Conservation (phyloP, 1,140 invertebrate genomes). For the Scaptomyza graminum region DNA sequence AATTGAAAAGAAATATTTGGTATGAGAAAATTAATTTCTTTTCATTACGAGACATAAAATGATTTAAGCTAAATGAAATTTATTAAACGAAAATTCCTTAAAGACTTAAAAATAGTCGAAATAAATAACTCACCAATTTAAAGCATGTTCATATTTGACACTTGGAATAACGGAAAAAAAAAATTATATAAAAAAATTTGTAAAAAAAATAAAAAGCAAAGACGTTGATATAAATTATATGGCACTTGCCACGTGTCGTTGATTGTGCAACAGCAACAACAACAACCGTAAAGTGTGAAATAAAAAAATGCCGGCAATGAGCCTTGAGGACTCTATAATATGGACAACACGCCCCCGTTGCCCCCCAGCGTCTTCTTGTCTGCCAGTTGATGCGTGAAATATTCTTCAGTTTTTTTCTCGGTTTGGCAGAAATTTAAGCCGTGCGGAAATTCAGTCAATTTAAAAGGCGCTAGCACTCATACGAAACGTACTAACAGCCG, state of each 20-base stretch:
- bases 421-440: slow-evolving; percentile 69
- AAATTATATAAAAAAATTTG: slow-evolving; percentile 21
- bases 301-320: slow-evolving; percentile 70
- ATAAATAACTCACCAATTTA: slow-evolving; percentile 47
- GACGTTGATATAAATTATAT: slow-evolving; percentile 71
- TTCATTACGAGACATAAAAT: slow-evolving; percentile 36
- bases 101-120: neutral
- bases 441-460: slow-evolving; percentile 82
- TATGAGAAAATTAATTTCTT: slow-evolving; percentile 62
- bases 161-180: slow-evolving; percentile 10
- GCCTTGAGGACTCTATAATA: slow-evolving; percentile 74
- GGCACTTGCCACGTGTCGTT: slow-evolving; percentile 78
- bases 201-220: slow-evolving; percentile 24
- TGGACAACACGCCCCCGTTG: slow-evolving; percentile 48
- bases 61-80: slow-evolving; percentile 63
- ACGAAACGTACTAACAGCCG: slow-evolving; percentile 1
- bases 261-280: slow-evolving; percentile 55
- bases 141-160: slow-evolving; percentile 60
- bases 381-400: slow-evolving; percentile 73
- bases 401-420: slow-evolving; percentile 50
- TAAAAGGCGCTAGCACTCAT: slow-evolving; percentile 55
- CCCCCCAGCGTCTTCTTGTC: slow-evolving; percentile 45
- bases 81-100: slow-evolving; percentile 5
- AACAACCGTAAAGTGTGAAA: slow-evolving; percentile 64
- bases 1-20: slow-evolving; percentile 41